Base-by-base conservation (phyloP, 2,113 vertebrate genomes). In the Dolichallabes microphthalmus region DNA sequence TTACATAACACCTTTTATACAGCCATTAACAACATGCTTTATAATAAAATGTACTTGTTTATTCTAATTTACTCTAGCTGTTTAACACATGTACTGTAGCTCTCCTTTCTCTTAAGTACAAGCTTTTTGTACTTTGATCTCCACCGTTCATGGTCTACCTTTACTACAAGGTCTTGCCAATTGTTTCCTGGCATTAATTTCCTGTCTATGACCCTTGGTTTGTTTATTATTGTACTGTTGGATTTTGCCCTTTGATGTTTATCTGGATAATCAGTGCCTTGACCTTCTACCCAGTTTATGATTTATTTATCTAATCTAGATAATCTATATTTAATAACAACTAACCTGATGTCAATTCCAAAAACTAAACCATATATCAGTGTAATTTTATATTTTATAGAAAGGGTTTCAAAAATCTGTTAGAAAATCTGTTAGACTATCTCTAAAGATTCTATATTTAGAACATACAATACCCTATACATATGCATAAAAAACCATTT, bases 211-310 rank as follows among this genome's bases (percentile, higher is more conserved):
- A 78, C 76, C 75, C 55, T 79, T 79, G 53, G 0, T 60, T 52
- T 79, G 14, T 79, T 78, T 79, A 30, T 60, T 13, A 60, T 60
- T 79, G 11, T 3, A 60, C 5, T 79, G 76, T 14, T 79, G 76
- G 76, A 39, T 79, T 79, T 79, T 79, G 76, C 76, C 30, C 76
- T 79, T 60, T 79, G 9, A 60, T 22, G 30, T 12, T 35, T 58
- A 32, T 57, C 52, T 30, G n/a, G 14, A 10, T 20, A 55, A 32
- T 57, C 17, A 1, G 53, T 57, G 17, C 53, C 53, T 57, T 57
- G 30, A 35, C 10, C 25, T 22, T 32, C 76, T 79, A 55, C 2
- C 17, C 60, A 6, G 19, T 35, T 78, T 78, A 13, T 35, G 5
- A 25, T 79, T 35, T n/a, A n/a, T n/a, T n/a, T n/a, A n/a, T n/a